Conservation (phyloP, 2,888 invertebrate species). For the Agrochola lota region DNA sequence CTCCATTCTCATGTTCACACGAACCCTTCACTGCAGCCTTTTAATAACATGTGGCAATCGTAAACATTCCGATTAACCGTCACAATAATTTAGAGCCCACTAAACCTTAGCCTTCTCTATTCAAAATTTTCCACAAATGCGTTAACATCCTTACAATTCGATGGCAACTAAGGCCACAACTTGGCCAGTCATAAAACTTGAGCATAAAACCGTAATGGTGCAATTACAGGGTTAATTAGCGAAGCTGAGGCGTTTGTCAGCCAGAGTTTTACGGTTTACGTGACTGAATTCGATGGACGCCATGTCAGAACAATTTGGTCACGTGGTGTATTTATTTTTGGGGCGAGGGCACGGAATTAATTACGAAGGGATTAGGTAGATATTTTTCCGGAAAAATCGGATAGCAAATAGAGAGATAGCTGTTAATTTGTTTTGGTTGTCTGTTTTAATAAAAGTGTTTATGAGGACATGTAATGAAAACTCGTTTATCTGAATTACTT, state of each 20-base stretch:
- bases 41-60: conserved; percentile 23
- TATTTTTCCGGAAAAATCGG: conserved; percentile 44
- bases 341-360: conserved; percentile 65
- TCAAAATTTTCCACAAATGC: conserved; percentile 60
- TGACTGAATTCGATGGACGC: conserved; percentile 75
- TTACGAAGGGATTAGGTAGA: conserved; percentile 54
- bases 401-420: conserved; percentile 25
- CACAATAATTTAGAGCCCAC: conserved; percentile 25
- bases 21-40: conserved; percentile 7
- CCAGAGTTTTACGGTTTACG: conserved; percentile 80
- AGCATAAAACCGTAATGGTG: conserved; percentile 83
- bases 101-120: conserved; percentile 46
- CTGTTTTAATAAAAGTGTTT: conserved; percentile 18
- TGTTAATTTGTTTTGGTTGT: conserved; percentile 13
- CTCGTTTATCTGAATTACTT: not conserved
- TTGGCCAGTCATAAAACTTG: conserved; percentile 82
- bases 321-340: conserved; percentile 71
- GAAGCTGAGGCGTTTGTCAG: conserved; percentile 82
- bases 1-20: conserved; percentile 7
- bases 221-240: conserved; percentile 87
- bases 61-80: conserved; percentile 27
- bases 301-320: conserved; percentile 60
- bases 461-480: not conserved
- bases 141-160: conserved; percentile 57
- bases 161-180: conserved; percentile 67